Evolutionary conservation across 2,888 invertebrate genomes (phyloP), one percentile per base, ranked within the genome.

Genomic region (Tetheella fluctuosa): DNA sequence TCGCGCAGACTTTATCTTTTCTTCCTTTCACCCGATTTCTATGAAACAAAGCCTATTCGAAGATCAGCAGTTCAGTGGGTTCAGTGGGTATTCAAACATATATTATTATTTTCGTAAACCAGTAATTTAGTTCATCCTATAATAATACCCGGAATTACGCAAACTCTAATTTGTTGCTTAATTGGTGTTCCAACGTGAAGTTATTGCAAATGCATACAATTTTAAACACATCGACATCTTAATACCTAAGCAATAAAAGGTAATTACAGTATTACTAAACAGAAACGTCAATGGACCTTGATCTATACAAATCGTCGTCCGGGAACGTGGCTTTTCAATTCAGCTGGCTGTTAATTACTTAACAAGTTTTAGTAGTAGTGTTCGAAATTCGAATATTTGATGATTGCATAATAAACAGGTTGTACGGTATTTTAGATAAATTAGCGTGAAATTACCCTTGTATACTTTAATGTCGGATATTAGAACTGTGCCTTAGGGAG

Each of bases 211-310:
- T 39, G 39, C 39, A 39, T 39, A 39, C 39, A 39, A 39, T 39
- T 39, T 7, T n/a, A 6, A 39, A 39, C n/a, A 39, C n/a, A 39
- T n/a, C n/a, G 39, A 39, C 39, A 5, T 39, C 39, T 39, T 39
- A n/a, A 39, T 39, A 39, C 39, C 39, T n/a, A 39, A n/a, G 34
- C 4, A 34, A 42, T 42, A 42, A 17, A n/a, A 42, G n/a, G 48
- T 48, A 48, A 48, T 48, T 48, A 20, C 48, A 48, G 48, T 48
- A 48, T 48, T 10, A 48, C 48, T 48, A 8, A 48, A 48, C 7
- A 48, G 48, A 48, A 20, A 1, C 20, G 8, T 48, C 20, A 10
- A 48, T 48, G 20, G 8, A 20, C 17, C 13, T 48, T 0, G 20
- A 48, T 7, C 17, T 48, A 48, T 48, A 48, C 48, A 48, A 48